Evolutionary conservation across 2,888 invertebrate genomes (phyloP).

Genomic region (Mayetiola destructor): DNA sequence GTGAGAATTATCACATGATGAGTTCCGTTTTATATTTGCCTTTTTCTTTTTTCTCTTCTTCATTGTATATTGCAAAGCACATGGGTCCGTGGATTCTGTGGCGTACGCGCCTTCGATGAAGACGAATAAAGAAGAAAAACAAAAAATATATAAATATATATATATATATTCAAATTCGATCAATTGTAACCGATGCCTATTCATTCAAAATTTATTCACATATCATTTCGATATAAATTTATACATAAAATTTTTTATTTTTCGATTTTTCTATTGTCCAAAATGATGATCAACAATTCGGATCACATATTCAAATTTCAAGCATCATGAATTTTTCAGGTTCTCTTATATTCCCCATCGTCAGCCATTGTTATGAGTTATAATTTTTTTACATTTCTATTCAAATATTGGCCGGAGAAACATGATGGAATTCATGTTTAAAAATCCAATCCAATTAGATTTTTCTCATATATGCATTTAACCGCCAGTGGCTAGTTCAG

Average conservation of each 20-base stretch:
- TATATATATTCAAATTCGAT: conserved; percentile 1
- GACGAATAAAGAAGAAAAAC: not conserved
- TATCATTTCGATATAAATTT: not conserved
- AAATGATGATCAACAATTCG: not conserved
- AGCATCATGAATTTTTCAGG: not conserved
- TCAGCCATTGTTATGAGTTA: not conserved
- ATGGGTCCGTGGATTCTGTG: no score
- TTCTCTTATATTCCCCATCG: not conserved
- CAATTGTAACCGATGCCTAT: conserved; percentile 11
- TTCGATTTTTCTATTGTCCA: no score
- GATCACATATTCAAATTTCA: conserved; percentile 9
- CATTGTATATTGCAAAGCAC: no score
- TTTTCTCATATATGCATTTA: not conserved
- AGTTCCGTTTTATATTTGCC: not conserved
- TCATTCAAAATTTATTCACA: not conserved
- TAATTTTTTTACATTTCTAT: not conserved
- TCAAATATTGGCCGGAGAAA: no score
- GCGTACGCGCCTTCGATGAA: no score
- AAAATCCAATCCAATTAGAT: no score
- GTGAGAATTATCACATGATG: not conserved
- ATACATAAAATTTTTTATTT: no score
- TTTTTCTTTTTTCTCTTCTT: no score
- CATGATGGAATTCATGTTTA: not conserved
- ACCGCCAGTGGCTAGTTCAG: no score
- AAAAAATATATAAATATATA: not conserved